Evolutionary conservation across 1,140 invertebrate species (phyloP).

Genomic region (Pseudomyrmex dendroicus): DNA sequence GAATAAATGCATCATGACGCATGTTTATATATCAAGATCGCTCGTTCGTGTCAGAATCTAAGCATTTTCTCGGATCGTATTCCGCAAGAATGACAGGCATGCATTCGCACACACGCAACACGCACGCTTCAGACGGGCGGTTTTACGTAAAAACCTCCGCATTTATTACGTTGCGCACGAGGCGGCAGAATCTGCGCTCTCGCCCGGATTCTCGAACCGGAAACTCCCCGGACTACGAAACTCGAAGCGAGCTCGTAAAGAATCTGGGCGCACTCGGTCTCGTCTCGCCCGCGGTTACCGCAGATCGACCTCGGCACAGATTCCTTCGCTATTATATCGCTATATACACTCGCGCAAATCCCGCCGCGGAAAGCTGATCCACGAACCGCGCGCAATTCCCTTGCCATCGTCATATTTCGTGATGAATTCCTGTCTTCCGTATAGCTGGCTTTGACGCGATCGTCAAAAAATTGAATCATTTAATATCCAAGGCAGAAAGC

Average conservation of each 20-base stretch:
- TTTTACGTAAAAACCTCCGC: conserved; percentile 25
- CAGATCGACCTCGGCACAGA: conserved; percentile 40
- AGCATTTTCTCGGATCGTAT: conserved; percentile 21
- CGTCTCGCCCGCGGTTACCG: conserved; percentile 35
- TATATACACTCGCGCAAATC: conserved; percentile 33
- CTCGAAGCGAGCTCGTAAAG: conserved; percentile 43
- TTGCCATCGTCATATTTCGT: neutral
- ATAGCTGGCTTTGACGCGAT: neutral
- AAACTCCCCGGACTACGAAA: conserved; percentile 14
- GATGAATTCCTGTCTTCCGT: conserved; percentile 3
- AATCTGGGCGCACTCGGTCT: conserved; percentile 37
- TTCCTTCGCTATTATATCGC: conserved; percentile 48
- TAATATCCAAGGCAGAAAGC: neutral
- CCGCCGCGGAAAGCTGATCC: neutral
- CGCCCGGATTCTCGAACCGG: conserved; percentile 12
- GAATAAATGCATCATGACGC: conserved; percentile 4
- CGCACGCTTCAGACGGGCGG: neutral
- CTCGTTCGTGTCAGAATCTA: conserved; percentile 24
- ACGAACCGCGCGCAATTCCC: conserved; percentile 13
- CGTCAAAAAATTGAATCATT: neutral
- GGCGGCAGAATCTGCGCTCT: conserved; percentile 27
- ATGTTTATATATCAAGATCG: conserved; percentile 37
- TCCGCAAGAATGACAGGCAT: conserved; percentile 32
- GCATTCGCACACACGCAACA: too few species aligned
- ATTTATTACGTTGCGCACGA: conserved; percentile 45